Percentiles rank a stretch among this genome's conserved stretches.
These are phyloP conservation scores for Leptinotarsa rubiginosa DNA, from an alignment of 2,888 invertebrate genomes.

Conservation along the genomic window DNA sequence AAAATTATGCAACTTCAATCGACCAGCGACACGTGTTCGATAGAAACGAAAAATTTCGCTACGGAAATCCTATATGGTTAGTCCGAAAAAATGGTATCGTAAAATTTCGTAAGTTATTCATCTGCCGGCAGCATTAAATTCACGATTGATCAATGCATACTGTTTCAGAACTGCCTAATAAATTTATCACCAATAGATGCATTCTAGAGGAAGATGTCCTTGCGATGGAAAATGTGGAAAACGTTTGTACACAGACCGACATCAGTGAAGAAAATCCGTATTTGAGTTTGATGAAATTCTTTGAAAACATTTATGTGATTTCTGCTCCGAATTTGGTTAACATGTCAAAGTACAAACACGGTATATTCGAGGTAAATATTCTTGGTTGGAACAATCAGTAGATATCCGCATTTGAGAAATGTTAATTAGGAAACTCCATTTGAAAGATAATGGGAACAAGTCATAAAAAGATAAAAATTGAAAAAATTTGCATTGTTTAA, in stretches of 20 bases:
- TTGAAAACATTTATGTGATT: slow-evolving; percentile 56
- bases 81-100: slow-evolving; percentile 50
- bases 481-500: no score
- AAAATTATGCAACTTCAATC: neutral
- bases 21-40: slow-evolving; percentile 29
- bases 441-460: no score
- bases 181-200: slow-evolving; percentile 60
- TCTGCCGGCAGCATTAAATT: neutral
- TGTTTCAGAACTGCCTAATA: slow-evolving; percentile 59
- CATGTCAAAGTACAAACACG: slow-evolving; percentile 51
- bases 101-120: slow-evolving; percentile 53
- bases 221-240: slow-evolving; percentile 66
- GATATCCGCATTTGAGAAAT: neutral
- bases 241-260: slow-evolving; percentile 62
- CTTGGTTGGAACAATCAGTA: neutral
- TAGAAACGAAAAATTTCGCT: slow-evolving; percentile 41
- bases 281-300: slow-evolving; percentile 61
- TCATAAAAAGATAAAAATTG: no score
- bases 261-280: slow-evolving; percentile 58
- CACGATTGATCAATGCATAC: slow-evolving; percentile 23
- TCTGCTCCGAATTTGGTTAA: slow-evolving; percentile 55
- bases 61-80: slow-evolving; percentile 49
- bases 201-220: slow-evolving; percentile 61
- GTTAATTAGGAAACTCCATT: no score
- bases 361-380: slow-evolving; percentile 52